These are phyloP conservation scores for Scrobipalpa costella DNA, from an alignment of 2,888 invertebrate genomes.

Conservation along the genomic window DNA sequence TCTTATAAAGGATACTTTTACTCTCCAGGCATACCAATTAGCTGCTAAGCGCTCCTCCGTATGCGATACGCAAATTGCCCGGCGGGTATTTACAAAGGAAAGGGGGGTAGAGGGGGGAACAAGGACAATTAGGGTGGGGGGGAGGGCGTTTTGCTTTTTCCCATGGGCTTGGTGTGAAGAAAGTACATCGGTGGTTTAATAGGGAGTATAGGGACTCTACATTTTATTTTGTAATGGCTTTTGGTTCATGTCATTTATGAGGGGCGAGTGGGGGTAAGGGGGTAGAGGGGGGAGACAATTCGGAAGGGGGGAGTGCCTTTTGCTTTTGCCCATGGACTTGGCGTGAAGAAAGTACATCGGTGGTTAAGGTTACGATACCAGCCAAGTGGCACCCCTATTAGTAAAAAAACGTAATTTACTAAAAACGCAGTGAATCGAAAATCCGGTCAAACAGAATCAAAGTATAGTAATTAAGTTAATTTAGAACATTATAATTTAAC, in stretches of 20 bases:
- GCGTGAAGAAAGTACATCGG: not conserved
- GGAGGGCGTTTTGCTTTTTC: constrained; percentile 35
- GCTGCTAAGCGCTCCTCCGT: constrained; percentile 52
- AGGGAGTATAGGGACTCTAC: not conserved
- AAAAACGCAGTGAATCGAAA: no score
- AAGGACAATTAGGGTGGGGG: constrained; percentile 49
- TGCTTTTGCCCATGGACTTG: constrained; percentile 40
- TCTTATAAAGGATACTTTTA: not conserved
- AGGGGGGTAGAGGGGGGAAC: constrained; percentile 19
- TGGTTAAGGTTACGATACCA: no score
- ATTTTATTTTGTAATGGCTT: not conserved
- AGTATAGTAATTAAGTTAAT: no score
- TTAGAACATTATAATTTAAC: no score
- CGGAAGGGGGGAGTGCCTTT: constrained; percentile 30
- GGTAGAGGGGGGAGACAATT: constrained; percentile 47
- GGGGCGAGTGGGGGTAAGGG: constrained; percentile 26
- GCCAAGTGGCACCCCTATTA: no score
- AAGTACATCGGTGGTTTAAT: not conserved
- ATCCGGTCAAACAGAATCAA: no score
- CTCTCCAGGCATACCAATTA: constrained; percentile 47
- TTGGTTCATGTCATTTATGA: not conserved
- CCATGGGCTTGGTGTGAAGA: constrained; percentile 34
- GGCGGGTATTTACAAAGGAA: constrained; percentile 67
- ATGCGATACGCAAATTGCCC: constrained; percentile 67
- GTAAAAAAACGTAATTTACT: no score